Evolutionary conservation across 2,113 vertebrate genomes (phyloP).

Genomic region (Chionodraco myersi): DNA sequence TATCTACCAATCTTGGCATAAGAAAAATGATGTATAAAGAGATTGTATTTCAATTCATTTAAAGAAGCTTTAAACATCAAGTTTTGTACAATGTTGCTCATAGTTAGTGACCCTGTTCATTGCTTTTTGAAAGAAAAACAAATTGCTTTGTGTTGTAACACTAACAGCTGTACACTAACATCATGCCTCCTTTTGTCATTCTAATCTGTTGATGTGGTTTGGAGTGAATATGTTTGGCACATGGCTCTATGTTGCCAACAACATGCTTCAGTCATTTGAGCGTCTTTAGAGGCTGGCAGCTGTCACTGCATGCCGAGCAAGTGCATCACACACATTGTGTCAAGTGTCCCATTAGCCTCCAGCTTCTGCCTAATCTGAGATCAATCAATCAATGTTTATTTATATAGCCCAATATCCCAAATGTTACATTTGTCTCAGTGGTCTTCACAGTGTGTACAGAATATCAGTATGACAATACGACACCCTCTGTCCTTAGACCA

Average conservation of each 20-base stretch:
- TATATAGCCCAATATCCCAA: too few species aligned
- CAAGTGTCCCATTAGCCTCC: slow-evolving; percentile 64
- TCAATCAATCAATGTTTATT: too few species aligned
- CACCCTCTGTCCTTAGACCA: too few species aligned
- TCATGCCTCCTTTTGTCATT: slow-evolving; percentile 9
- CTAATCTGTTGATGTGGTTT: slow-evolving; percentile 39
- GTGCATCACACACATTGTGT: slow-evolving; percentile 59
- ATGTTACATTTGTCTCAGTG: too few species aligned
- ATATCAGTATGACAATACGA: too few species aligned
- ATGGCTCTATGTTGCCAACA: slow-evolving; percentile 59
- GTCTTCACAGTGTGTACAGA: too few species aligned
- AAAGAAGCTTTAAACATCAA: background rate
- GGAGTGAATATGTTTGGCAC: slow-evolving; percentile 46
- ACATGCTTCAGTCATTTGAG: slow-evolving; percentile 59
- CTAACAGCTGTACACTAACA: background rate
- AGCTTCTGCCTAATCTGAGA: slow-evolving; percentile 65
- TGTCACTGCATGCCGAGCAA: slow-evolving; percentile 51
- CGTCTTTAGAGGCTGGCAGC: slow-evolving; percentile 59
- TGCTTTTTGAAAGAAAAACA: too few species aligned
- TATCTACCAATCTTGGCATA: background rate
- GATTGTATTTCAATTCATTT: background rate
- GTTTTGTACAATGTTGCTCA: background rate
- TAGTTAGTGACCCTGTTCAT: background rate
- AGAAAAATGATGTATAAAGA: background rate
- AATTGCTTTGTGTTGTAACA: background rate